Evolutionary conservation across 2,113 vertebrate species (phyloP).

Genomic region (Microcebus lehilahytsara): DNA sequence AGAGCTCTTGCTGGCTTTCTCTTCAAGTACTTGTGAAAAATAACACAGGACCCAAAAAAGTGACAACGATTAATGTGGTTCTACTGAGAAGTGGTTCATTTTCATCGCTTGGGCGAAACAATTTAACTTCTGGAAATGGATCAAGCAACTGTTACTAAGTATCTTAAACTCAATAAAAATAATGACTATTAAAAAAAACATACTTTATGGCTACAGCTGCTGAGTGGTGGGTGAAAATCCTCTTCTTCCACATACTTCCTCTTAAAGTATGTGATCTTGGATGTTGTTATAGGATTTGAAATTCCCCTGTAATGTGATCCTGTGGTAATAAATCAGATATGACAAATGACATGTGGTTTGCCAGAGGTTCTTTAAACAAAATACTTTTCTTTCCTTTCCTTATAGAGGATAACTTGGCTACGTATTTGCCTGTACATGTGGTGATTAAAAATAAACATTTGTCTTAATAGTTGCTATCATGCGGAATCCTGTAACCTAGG

Average conservation of each 20-base stretch:
- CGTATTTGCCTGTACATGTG: constrained; percentile 51
- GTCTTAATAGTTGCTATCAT: constrained; percentile 25
- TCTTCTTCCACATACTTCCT: constrained; percentile 97
- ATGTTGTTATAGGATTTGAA: constrained; percentile 91
- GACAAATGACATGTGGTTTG: constrained; percentile 85
- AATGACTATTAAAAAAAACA: constrained; percentile 81
- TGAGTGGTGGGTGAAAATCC: constrained; percentile 90
- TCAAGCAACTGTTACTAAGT: constrained; percentile 72
- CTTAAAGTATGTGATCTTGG: constrained; percentile 96
- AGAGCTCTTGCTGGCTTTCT: constrained; percentile 59
- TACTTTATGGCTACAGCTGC: constrained; percentile 95
- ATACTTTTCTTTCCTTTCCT: constrained; percentile 77
- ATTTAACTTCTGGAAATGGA: constrained; percentile 77
- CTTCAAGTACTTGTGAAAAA: constrained; percentile 73
- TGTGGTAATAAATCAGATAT: constrained; percentile 88
- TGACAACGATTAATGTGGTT: constrained; percentile 60
- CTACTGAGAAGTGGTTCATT: constrained; percentile 70
- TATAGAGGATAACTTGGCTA: constrained; percentile 71
- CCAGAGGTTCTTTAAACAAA: constrained; percentile 84
- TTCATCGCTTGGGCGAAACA: constrained; percentile 68
- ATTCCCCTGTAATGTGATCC: constrained; percentile 90
- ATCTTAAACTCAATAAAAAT: constrained; percentile 79
- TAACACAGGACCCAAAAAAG: constrained; percentile 70
- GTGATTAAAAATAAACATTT: constrained; percentile 47
- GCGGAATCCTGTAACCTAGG: background rate